Conservation (phyloP, 2,797 vertebrate species). For the Ptychadena robeensis region DNA sequence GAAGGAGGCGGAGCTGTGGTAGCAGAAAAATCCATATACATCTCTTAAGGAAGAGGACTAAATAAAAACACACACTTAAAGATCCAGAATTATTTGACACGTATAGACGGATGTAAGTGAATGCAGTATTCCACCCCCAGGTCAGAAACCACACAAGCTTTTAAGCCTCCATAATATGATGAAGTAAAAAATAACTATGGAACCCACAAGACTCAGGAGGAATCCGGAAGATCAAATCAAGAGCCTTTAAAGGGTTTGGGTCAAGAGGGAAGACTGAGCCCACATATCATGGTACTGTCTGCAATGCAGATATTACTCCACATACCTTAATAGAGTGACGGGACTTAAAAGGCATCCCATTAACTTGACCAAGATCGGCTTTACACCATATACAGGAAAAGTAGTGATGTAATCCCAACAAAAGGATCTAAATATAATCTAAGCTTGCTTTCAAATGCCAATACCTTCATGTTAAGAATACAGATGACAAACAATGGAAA, state of each 20-base stretch:
- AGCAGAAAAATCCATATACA: conserved; percentile 56
- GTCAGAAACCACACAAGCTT: conserved; percentile 56
- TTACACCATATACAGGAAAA: neutral
- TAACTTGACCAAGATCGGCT: neutral
- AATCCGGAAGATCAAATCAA: conserved; percentile 37
- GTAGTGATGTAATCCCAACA: neutral
- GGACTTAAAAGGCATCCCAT: neutral
- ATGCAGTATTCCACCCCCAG: neutral
- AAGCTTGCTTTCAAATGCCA: too few species aligned
- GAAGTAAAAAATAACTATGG: conserved; percentile 46
- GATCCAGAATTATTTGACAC: conserved; percentile 34
- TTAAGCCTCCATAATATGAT: conserved; percentile 52
- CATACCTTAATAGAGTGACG: neutral
- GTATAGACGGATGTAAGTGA: conserved; percentile 10
- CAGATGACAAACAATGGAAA: too few species aligned
- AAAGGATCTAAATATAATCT: neutral
- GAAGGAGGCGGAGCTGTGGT: conserved; percentile 69
- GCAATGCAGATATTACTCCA: conserved; percentile 50
- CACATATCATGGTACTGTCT: neutral
- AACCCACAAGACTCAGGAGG: conserved; percentile 48
- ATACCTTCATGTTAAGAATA: too few species aligned
- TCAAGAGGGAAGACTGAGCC: conserved; percentile 9
- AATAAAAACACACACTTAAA: conserved; percentile 36
- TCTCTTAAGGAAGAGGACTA: conserved; percentile 43
- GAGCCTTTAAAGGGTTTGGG: conserved; percentile 19